phyloP scores from a whole-genome alignment of 2,888 invertebrate species.

The Melinopterus prodromus region DNA sequence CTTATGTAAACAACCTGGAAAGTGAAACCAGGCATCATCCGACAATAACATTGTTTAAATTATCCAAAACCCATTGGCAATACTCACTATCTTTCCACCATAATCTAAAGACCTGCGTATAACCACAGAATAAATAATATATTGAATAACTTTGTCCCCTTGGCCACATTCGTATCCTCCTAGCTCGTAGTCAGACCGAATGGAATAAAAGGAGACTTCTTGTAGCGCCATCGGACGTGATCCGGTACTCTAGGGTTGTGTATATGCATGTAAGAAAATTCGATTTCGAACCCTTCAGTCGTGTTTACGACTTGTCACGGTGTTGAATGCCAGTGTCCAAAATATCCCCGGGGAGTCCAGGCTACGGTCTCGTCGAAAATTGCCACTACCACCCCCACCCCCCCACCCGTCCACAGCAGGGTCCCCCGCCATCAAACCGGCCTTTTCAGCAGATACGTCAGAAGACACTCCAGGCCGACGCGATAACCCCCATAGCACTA shows the following conservation, averaged over 20 bases:
- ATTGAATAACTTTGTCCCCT: too few relatives aligned
- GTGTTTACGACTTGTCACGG: constrained; percentile 4
- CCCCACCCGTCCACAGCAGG: background rate
- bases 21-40: too few relatives aligned
- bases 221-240: background rate
- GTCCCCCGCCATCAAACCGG: background rate
- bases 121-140: too few relatives aligned
- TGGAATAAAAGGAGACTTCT: background rate
- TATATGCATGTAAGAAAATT: constrained; percentile 4
- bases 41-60: too few relatives aligned
- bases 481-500: background rate
- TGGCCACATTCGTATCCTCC: too few relatives aligned
- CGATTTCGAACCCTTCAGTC: background rate
- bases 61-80: too few relatives aligned
- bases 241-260: background rate
- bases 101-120: too few relatives aligned
- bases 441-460: constrained; percentile 4
- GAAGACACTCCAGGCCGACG: background rate
- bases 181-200: background rate
- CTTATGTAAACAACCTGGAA: too few relatives aligned
- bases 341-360: background rate
- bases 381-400: background rate
- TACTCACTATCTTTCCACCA: too few relatives aligned
- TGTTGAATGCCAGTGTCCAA: constrained; percentile 4
- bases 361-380: background rate